Evolutionary conservation across 1,140 invertebrate genomes (phyloP), one percentile per base, ranked within the genome.

Genomic region (Drosophila tani): DNA sequence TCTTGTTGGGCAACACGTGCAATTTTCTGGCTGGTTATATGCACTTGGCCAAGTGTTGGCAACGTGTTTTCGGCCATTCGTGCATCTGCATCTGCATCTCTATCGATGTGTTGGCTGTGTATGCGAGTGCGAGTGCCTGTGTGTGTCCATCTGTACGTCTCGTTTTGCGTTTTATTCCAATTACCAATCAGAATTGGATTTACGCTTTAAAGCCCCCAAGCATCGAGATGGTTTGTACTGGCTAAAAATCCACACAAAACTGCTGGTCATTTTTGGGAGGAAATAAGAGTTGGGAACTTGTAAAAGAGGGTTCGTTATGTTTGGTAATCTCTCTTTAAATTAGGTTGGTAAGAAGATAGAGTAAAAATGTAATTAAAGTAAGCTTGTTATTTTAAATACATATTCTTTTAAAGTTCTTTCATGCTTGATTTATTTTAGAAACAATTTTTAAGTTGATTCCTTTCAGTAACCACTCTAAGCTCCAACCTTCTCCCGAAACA

Each of bases 121-220:
- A 27, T 47, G 41, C 15, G n/a, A 24, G 11, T 58, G 41, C 59
- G 15, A 32, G 43, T 53, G 35, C 60, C 51, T 45, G 27, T 27
- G 24, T 3, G 27, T 27, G 5, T 27, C 27, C 27, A 47, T 64
- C 49, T 55, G 62, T 45, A 35, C 17, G 49, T 56, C 49, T 81
- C 58, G 57, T 29, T 47, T 67, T 57, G 56, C 62, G 57, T 68
- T 88, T 87, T 80, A 83, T 88, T 84, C 84, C 77, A 83, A 83
- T 87, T 87, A 84, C 84, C 84, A 88, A 88, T 87, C 68, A 65
- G 55, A 81, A 84, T 88, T 81, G 73, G 81, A 88, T 84, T 88
- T 84, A 43, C 73, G 80, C 73, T 83, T 88, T 83, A 83, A 83
- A 56, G 47, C 21, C 12, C 32, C 49, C 32, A 24, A 24, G 40